Evolutionary conservation across 2,113 vertebrate genomes (phyloP), one percentile per base, ranked within the genome.

Genomic region (Nycticebus coucang): DNA sequence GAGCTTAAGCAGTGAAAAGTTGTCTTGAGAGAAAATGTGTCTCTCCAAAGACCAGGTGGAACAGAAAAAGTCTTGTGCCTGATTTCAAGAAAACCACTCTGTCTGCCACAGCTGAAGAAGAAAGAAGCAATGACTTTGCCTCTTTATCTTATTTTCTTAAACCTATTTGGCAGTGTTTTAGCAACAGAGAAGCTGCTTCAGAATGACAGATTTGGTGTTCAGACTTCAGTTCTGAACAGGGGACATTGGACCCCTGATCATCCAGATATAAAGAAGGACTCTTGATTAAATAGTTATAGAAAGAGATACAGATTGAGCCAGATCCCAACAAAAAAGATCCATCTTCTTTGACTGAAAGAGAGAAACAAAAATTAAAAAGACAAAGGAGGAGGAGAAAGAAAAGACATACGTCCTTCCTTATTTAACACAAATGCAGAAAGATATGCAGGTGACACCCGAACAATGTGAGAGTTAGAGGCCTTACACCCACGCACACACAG

Each of bases 1-100:
- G 59, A 89, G n/a, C 21, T 59, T n/a, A n/a, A n/a, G 35, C n/a
- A 87, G 35, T 77, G 77, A 81, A 91, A 82, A 78, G 33, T 7
- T 35, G 3, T 83, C 86, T 68, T 82, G 13, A 91, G 4, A 35
- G 53, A 88, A 79, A 75, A 81, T 30, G 2, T 21, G 15, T 64
- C 33, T 89, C 57, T 64, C 26, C 37, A 57, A 53, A 78, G 71
- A 66, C 33, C 26, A 19, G 15, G 57, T 59, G 53, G 74, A 62
- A 86, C 10, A 13, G 41, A 89, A n/a, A 18, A 59, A 91, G 41
- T 45, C 26, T 57, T 59, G 18, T 7, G 74, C 22, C 35, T 50
- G 35, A 59, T 26, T 60, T 33, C 62, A 41, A 83, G 64, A 82
- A 55, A 89, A 62, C 50, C 41, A 83, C 4, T 0, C 8, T 10